phyloP scores from a whole-genome alignment of 2,888 invertebrate species.

The Andrena bicolor region DNA sequence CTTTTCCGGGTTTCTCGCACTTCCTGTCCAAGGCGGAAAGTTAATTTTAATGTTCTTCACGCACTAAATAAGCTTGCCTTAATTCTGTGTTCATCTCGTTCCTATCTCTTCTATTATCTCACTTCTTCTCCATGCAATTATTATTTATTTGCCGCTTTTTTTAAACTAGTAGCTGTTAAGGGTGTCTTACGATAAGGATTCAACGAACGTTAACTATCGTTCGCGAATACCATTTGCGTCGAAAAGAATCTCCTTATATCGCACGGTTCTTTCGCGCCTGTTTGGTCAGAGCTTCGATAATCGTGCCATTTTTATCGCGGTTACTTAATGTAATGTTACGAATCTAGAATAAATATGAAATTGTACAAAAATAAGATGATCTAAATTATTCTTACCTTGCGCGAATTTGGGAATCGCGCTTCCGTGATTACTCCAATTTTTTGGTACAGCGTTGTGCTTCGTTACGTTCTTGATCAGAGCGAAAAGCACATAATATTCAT shows the following conservation, averaged over 20 bases:
- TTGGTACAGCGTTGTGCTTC: not conserved
- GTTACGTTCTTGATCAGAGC: not conserved
- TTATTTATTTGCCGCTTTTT: slow-evolving; percentile 71
- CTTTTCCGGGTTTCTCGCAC: slow-evolving; percentile 37
- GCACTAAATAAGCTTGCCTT: slow-evolving; percentile 48
- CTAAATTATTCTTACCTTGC: not conserved
- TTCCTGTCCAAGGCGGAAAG: slow-evolving; percentile 18
- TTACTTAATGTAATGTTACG: slow-evolving; percentile 58
- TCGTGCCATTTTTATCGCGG: slow-evolving; percentile 66
- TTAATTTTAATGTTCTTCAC: slow-evolving; percentile 28
- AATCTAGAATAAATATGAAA: slow-evolving; percentile 58
- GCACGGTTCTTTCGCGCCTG: slow-evolving; percentile 21
- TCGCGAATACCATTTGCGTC: slow-evolving; percentile 4
- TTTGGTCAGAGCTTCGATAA: slow-evolving; percentile 61
- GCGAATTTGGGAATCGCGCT: not conserved
- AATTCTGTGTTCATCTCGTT: slow-evolving; percentile 62
- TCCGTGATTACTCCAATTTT: not conserved
- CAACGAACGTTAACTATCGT: not conserved
- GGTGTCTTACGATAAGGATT: slow-evolving; percentile 20
- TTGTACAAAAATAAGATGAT: slow-evolving; percentile 23
- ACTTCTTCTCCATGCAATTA: slow-evolving; percentile 56
- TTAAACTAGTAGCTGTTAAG: slow-evolving; percentile 59
- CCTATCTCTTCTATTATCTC: slow-evolving; percentile 35
- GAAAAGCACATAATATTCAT: not conserved
- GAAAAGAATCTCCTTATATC: slow-evolving; percentile 19